phyloP scores from a whole-genome alignment of 2,888 invertebrate species.

The Nomada ferruginata region DNA sequence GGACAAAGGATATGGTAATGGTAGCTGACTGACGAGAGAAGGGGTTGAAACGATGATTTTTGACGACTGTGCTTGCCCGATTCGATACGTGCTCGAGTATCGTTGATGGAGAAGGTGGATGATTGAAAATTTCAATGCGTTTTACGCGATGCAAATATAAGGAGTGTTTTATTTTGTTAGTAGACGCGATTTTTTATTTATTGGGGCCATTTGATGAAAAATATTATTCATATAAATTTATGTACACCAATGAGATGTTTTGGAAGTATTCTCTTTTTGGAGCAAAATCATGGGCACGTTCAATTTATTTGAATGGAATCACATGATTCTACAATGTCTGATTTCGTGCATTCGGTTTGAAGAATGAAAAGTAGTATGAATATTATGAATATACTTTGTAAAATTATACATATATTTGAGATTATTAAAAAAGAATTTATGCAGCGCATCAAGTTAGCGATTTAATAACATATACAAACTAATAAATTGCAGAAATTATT shows the following conservation, averaged over 20 bases:
- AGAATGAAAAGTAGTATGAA: background rate
- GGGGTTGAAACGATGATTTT: background rate
- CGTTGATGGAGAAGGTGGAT: background rate
- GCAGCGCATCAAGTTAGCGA: background rate
- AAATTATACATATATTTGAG: background rate
- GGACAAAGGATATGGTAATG: slow-evolving; percentile 18
- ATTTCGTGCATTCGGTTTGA: background rate
- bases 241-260: too few relatives aligned
- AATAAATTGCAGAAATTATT: background rate
- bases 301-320: too few relatives aligned
- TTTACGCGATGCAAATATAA: too few relatives aligned
- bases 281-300: too few relatives aligned
- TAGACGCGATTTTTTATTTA: too few relatives aligned
- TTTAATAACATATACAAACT: background rate
- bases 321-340: background rate
- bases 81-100: background rate
- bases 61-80: background rate
- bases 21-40: background rate
- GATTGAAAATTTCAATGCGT: too few relatives aligned
- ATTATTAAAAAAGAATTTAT: slow-evolving; percentile 10
- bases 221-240: too few relatives aligned
- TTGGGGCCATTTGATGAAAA: too few relatives aligned
- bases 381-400: background rate
- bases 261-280: too few relatives aligned
- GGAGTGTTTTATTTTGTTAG: too few relatives aligned